phyloP scores from a whole-genome alignment of 2,113 vertebrate species.

The Anser cygnoides region DNA sequence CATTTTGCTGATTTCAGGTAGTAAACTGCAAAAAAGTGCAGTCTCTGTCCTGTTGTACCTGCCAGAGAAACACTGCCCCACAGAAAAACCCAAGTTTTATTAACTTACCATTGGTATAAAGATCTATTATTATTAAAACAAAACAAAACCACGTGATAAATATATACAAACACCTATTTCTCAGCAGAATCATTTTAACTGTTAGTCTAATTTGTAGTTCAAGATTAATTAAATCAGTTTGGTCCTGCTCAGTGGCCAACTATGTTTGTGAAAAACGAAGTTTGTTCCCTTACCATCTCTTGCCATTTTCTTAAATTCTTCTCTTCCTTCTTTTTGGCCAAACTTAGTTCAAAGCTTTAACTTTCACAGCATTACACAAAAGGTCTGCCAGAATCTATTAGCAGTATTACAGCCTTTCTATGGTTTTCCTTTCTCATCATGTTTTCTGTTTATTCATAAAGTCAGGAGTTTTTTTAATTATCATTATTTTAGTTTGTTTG shows the following conservation, averaged over 20 bases:
- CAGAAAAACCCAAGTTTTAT: background rate
- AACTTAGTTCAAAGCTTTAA: background rate
- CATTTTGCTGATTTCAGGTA: background rate
- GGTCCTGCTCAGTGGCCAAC: background rate
- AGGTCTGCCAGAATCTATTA: background rate
- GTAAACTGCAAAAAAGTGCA: background rate
- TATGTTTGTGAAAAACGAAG: background rate
- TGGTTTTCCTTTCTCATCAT: accelerated
- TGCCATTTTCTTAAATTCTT: background rate
- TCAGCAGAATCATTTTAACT: background rate
- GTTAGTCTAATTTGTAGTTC: background rate
- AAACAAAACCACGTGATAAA: background rate
- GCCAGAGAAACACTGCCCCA: background rate
- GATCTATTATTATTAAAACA: background rate
- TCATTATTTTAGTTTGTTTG: background rate
- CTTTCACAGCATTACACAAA: background rate
- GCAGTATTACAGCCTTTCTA: background rate
- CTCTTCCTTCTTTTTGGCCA: background rate
- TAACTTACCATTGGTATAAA: background rate
- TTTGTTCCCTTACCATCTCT: background rate
- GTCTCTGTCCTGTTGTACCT: background rate
- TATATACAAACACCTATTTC: background rate
- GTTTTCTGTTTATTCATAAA: background rate
- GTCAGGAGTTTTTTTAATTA: background rate
- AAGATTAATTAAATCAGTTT: background rate